Evolutionary conservation across 2,888 invertebrate genomes (phyloP).

Genomic region (Netelia fuscicornis): DNA sequence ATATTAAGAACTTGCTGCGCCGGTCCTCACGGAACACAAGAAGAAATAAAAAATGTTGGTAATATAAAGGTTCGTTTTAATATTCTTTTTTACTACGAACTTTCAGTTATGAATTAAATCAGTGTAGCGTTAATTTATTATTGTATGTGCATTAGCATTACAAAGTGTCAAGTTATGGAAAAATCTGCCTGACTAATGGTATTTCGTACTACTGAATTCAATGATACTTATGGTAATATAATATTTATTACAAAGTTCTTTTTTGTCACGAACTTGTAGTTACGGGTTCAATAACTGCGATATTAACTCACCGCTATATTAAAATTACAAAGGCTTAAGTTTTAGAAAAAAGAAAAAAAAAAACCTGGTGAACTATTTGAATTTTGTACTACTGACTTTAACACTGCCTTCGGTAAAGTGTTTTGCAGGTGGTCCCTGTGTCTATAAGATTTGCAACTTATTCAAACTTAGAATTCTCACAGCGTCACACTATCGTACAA

Average conservation of each 20-base stretch:
- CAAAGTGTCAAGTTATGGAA: too few species aligned
- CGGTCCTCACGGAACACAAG: background rate
- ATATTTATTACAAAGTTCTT: too few species aligned
- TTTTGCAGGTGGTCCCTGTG: too few species aligned
- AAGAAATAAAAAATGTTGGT: background rate
- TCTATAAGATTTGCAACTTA: too few species aligned
- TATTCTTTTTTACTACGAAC: background rate
- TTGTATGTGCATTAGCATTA: background rate
- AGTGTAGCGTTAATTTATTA: background rate
- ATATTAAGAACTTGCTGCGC: conserved; percentile 4
- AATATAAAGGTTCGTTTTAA: background rate
- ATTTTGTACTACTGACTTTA: background rate
- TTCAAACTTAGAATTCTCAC: too few species aligned
- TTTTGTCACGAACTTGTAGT: too few species aligned
- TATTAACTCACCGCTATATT: too few species aligned
- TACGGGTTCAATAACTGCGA: too few species aligned
- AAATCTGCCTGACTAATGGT: background rate
- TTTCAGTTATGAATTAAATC: background rate
- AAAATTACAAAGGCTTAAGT: too few species aligned
- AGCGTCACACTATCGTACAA: too few species aligned
- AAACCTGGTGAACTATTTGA: background rate
- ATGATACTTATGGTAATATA: background rate
- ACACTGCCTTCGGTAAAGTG: background rate
- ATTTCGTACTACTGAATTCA: background rate
- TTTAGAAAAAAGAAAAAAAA: too few species aligned